A percentile compares a stretch with the other conserved stretches of the same genome.
Evolutionary conservation across 2,113 vertebrate genomes (phyloP).

Genomic region (Sminthopsis crassicaudata): DNA sequence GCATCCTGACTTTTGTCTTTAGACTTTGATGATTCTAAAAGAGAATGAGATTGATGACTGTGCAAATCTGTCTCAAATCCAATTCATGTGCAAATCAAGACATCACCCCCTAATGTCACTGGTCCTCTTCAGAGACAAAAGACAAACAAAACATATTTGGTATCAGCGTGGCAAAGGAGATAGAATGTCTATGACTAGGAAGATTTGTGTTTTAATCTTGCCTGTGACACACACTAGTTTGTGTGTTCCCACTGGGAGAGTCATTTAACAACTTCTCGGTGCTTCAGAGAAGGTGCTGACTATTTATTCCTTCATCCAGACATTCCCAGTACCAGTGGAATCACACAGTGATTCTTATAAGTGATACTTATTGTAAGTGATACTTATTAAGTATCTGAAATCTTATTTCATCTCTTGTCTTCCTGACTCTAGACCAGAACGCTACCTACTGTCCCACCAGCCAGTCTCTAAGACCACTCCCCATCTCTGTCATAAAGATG

Average conservation of each 20-base stretch:
- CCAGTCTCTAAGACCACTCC: too few species aligned
- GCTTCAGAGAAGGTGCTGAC: not conserved
- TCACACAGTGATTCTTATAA: too few species aligned
- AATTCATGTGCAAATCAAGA: not conserved
- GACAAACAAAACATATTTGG: not conserved
- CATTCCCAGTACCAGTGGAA: too few species aligned
- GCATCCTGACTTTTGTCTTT: not conserved
- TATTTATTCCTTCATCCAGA: not conserved
- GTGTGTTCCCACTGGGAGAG: not conserved
- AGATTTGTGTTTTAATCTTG: not conserved
- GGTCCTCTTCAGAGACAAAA: not conserved
- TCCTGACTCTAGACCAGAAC: not conserved
- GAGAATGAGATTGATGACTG: not conserved
- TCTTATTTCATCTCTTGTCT: not conserved
- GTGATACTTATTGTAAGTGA: too few species aligned
- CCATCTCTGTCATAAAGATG: too few species aligned
- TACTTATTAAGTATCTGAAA: not conserved
- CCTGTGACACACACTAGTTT: not conserved
- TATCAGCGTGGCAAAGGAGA: not conserved
- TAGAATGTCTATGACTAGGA: not conserved
- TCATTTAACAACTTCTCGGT: not conserved
- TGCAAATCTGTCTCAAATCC: not conserved
- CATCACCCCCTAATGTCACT: not conserved
- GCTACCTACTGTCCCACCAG: not conserved
- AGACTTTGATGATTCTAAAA: not conserved